A percentile compares a stretch with the other conserved stretches of the same genome.
phyloP scores from a whole-genome alignment of 2,797 vertebrate genomes.

The Dallia pectoralis region DNA sequence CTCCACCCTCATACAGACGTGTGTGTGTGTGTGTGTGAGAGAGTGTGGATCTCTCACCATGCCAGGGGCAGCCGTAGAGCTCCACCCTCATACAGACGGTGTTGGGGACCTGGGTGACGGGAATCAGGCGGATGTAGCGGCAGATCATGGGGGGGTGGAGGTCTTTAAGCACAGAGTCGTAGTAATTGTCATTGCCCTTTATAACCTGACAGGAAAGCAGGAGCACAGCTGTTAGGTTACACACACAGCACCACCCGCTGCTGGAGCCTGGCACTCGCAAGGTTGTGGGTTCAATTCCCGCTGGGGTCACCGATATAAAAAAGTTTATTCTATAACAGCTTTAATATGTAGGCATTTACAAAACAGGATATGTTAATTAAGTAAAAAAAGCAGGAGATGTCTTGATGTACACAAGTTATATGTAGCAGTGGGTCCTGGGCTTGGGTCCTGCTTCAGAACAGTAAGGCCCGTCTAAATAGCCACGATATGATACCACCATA shows the following conservation, averaged over 20 bases:
- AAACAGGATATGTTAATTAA: neutral
- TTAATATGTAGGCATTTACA: neutral
- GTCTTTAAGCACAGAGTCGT: slow-evolving; percentile 81
- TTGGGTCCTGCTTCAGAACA: too few relatives aligned
- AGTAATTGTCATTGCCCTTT: slow-evolving; percentile 81
- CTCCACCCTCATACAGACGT: slow-evolving; percentile 89
- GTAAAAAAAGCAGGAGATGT: neutral
- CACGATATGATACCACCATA: too few relatives aligned
- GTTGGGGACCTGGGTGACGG: slow-evolving; percentile 76
- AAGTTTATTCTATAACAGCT: too few relatives aligned
- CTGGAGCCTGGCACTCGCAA: neutral
- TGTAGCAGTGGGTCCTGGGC: too few relatives aligned
- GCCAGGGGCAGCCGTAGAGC: slow-evolving; percentile 88
- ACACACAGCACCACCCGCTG: neutral
- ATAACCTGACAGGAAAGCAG: slow-evolving; percentile 72
- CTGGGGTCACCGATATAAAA: neutral
- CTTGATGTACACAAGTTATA: too few relatives aligned
- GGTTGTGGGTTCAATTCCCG: neutral
- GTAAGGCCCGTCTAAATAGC: too few relatives aligned
- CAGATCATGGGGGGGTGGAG: slow-evolving; percentile 84
- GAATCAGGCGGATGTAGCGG: slow-evolving; percentile 82
- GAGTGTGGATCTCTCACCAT: slow-evolving; percentile 66
- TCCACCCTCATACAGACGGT: slow-evolving; percentile 90
- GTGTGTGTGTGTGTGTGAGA: slow-evolving; percentile 15
- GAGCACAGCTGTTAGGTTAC: neutral